Evolutionary conservation across 2,113 vertebrate species (phyloP).

Genomic region (Rhabdornis inornatus): DNA sequence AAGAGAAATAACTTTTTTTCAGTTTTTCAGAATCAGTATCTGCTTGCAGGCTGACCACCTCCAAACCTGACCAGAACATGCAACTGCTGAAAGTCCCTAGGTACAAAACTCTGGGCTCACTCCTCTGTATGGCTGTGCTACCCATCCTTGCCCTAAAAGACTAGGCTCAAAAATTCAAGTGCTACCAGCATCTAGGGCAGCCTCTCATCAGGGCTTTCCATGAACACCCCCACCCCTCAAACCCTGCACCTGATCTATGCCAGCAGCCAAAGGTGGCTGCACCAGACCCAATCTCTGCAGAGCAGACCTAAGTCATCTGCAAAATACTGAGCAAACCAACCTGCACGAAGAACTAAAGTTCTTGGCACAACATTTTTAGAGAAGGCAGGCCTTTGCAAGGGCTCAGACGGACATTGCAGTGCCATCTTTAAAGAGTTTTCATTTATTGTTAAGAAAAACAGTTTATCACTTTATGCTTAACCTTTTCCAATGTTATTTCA

Average conservation of each 20-base stretch:
- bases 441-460: background rate
- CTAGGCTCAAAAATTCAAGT: background rate
- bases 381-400: background rate
- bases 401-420: rapidly evolving
- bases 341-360: background rate
- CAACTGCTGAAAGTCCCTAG: background rate
- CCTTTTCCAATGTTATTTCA: background rate
- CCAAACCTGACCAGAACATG: background rate
- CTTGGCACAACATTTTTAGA: background rate
- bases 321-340: background rate
- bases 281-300: background rate
- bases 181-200: background rate
- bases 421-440: background rate
- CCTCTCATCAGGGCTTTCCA: background rate
- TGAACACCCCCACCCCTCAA: background rate
- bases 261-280: background rate
- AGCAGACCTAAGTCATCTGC: background rate
- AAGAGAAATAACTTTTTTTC: background rate
- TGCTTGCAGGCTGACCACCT: background rate
- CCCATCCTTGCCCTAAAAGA: background rate
- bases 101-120: background rate
- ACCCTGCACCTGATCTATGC: background rate
- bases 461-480: background rate
- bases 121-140: background rate
- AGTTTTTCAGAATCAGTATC: background rate